Percentiles rank a stretch among this genome's conserved stretches.
Evolutionary conservation across 2,113 vertebrate species (phyloP).

Genomic region (Aegotheles bennettii): DNA sequence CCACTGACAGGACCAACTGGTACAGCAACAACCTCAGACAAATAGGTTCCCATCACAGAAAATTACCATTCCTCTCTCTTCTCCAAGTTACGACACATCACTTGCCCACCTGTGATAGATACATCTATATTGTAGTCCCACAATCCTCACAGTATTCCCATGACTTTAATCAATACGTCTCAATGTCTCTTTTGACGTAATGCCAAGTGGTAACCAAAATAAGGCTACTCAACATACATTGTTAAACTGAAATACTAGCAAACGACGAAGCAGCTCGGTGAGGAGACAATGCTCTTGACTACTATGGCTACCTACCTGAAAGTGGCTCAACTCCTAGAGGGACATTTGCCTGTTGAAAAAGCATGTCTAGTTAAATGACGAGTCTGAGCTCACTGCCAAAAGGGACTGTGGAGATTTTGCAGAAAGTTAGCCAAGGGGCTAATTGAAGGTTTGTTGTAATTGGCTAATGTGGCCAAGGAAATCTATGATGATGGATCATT

Average conservation of each 20-base stretch:
- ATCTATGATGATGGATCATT: neutral
- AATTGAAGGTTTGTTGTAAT: neutral
- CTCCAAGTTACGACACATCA: neutral
- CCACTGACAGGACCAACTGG: neutral
- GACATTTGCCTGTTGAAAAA: neutral
- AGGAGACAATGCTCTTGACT: neutral
- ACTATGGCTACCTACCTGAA: neutral
- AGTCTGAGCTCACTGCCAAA: neutral
- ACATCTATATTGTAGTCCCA: neutral
- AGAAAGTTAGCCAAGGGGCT: neutral
- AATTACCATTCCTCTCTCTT: neutral
- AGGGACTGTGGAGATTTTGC: neutral
- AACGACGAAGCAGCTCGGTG: neutral
- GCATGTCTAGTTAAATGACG: neutral
- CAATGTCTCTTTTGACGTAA: neutral
- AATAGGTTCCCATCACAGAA: neutral
- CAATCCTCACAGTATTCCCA: neutral
- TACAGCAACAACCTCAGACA: neutral
- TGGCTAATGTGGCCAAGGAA: neutral
- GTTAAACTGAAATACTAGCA: neutral
- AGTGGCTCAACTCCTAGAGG: neutral
- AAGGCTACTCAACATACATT: neutral
- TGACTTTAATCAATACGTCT: neutral
- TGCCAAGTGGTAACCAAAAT: neutral
- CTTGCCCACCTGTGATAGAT: neutral